A percentile compares a stretch with the other conserved stretches of the same genome.
phyloP scores from a whole-genome alignment of 2,888 invertebrate genomes.

The Epinotia bilunana region DNA sequence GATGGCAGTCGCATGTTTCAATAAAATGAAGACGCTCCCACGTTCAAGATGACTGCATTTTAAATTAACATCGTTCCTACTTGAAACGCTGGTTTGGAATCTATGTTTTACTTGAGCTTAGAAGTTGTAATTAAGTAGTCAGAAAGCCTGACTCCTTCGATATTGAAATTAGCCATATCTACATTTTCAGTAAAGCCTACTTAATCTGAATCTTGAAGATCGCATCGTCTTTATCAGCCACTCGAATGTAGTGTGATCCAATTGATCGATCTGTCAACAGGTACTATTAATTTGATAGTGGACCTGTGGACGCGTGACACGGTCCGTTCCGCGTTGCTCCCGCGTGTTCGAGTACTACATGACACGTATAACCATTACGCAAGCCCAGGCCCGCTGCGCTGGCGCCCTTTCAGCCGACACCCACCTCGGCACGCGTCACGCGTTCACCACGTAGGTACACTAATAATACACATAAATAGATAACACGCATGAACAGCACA shows the following conservation, averaged over 20 bases:
- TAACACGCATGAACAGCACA: slow-evolving; percentile 31
- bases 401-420: slow-evolving; percentile 64
- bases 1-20: not conserved
- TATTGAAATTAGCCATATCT: not conserved
- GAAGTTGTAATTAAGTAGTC: not conserved
- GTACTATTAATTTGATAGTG: slow-evolving; percentile 28
- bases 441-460: slow-evolving; percentile 49
- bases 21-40: slow-evolving; percentile 13
- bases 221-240: slow-evolving; percentile 22
- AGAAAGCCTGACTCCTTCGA: not conserved
- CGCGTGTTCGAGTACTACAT: slow-evolving; percentile 61
- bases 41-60: slow-evolving; percentile 1
- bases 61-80: not conserved
- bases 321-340: slow-evolving; percentile 64
- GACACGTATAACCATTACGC: slow-evolving; percentile 53
- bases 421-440: slow-evolving; percentile 58
- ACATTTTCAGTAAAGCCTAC: slow-evolving; percentile 1
- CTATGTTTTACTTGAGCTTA: not conserved
- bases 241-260: slow-evolving; percentile 22
- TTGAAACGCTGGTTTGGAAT: slow-evolving; percentile 4
- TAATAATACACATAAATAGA: slow-evolving; percentile 43
- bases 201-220: slow-evolving; percentile 9
- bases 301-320: slow-evolving; percentile 29
- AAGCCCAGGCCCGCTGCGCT: slow-evolving; percentile 61
- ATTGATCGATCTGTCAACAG: slow-evolving; percentile 31